Conservation (phyloP, 2,113 vertebrate species). For the Miniopterus natalensis region DNA sequence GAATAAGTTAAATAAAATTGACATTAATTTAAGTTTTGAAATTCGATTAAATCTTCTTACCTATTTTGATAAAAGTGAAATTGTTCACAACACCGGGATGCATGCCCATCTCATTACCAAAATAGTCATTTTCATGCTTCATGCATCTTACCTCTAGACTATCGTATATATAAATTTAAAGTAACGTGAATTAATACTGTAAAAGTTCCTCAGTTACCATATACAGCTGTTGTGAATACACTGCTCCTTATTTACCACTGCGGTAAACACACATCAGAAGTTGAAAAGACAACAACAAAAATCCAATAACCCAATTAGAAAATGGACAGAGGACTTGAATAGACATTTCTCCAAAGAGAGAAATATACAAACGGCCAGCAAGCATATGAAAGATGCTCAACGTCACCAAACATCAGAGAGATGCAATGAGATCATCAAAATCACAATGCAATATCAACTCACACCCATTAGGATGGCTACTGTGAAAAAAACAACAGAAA, state of each 20-base stretch:
- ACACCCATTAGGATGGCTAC: not conserved
- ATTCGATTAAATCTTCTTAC: not conserved
- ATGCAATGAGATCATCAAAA: not conserved
- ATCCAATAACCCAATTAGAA: not conserved
- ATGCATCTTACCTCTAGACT: not conserved
- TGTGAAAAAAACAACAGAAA: not conserved
- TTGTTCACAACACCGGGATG: not conserved
- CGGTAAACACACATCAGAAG: not conserved
- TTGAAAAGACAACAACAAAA: not conserved
- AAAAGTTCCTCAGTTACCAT: not conserved
- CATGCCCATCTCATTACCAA: not conserved
- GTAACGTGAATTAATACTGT: not conserved
- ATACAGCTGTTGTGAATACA: not conserved
- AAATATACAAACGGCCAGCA: not conserved
- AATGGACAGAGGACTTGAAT: not conserved
- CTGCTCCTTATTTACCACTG: not conserved
- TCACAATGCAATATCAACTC: not conserved
- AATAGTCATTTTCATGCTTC: not conserved
- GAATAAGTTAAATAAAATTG: not conserved
- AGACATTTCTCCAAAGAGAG: not conserved
- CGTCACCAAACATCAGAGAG: not conserved
- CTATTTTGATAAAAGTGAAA: not conserved
- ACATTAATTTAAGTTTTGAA: not conserved
- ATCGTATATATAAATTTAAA: not conserved
- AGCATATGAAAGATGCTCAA: not conserved